Conservation (phyloP, 2,113 vertebrate species). For the Pangasianodon hypophthalmus region DNA sequence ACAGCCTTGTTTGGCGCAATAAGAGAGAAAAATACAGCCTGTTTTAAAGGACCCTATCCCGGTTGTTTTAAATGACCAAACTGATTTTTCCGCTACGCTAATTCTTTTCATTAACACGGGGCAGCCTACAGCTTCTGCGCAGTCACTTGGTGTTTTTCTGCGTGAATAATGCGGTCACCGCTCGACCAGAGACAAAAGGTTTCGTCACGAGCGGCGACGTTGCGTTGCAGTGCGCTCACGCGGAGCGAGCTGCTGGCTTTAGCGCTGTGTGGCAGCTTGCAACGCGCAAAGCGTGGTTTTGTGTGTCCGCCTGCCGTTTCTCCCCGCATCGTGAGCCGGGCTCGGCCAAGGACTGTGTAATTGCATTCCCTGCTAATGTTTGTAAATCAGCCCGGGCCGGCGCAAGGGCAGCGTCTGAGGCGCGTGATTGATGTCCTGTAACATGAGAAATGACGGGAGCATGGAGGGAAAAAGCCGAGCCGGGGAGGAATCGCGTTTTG, state of each 20-base stretch:
- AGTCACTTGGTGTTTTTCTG: neutral
- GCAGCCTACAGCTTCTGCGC: neutral
- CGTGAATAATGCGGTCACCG: conserved; percentile 30
- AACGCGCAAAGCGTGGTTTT: conserved; percentile 31
- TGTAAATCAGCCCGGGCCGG: conserved; percentile 86
- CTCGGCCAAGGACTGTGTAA: conserved; percentile 75
- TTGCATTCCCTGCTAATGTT: conserved; percentile 90
- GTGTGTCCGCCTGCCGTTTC: conserved; percentile 46
- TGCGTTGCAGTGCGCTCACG: neutral
- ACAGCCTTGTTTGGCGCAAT: neutral
- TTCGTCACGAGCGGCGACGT: neutral
- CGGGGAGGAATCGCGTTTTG: conserved; percentile 69
- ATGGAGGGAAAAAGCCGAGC: conserved; percentile 70
- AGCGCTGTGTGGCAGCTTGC: conserved; percentile 36
- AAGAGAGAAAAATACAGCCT: neutral
- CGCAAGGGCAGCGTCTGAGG: conserved; percentile 80
- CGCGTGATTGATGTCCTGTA: conserved; percentile 87
- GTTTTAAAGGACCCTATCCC: neutral
- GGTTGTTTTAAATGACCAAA: neutral
- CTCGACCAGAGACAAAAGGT: conserved; percentile 31
- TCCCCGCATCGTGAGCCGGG: conserved; percentile 66
- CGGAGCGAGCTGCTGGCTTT: conserved; percentile 4
- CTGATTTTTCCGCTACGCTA: neutral
- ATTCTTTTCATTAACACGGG: neutral
- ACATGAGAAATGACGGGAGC: conserved; percentile 84